Evolutionary conservation across 2,888 invertebrate genomes (phyloP).

Genomic region (Apamea crenata): DNA sequence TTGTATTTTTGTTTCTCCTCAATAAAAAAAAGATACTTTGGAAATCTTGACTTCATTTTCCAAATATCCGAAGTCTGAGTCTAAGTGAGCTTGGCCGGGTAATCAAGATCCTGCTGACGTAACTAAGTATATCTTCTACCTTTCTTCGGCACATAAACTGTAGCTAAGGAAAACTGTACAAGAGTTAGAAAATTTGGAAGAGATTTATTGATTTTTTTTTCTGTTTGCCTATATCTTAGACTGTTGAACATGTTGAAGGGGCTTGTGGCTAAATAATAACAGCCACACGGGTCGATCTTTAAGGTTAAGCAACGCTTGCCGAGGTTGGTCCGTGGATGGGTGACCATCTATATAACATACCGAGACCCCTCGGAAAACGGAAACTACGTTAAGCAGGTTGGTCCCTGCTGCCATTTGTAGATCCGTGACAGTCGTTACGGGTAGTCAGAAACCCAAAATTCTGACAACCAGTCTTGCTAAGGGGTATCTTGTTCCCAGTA

Average conservation of each 20-base stretch:
- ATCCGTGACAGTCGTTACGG: background rate
- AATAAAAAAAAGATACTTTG: background rate
- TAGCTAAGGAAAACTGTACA: conserved; percentile 25
- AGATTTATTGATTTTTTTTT: background rate
- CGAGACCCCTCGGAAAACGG: background rate
- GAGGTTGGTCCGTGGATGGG: background rate
- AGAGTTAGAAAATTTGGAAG: conserved; percentile 34
- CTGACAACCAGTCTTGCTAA: background rate
- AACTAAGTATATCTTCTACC: conserved; percentile 47
- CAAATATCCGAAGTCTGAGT: conserved; percentile 16
- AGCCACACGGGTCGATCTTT: background rate
- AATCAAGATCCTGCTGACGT: conserved; percentile 58
- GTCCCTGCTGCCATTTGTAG: background rate
- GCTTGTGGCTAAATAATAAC: background rate
- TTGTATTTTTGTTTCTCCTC: background rate
- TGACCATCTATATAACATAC: background rate
- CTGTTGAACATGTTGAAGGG: too few species aligned
- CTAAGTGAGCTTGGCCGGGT: conserved; percentile 38
- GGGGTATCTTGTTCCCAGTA: too few species aligned
- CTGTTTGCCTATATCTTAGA: background rate
- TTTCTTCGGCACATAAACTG: conserved; percentile 34
- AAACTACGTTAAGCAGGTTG: background rate
- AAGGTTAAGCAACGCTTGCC: background rate
- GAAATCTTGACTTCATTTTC: conserved; percentile 26
- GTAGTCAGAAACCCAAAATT: background rate